These are phyloP conservation scores for Eristalis arbustorum DNA, from an alignment of 2,888 invertebrate species.

Conservation along the genomic window DNA sequence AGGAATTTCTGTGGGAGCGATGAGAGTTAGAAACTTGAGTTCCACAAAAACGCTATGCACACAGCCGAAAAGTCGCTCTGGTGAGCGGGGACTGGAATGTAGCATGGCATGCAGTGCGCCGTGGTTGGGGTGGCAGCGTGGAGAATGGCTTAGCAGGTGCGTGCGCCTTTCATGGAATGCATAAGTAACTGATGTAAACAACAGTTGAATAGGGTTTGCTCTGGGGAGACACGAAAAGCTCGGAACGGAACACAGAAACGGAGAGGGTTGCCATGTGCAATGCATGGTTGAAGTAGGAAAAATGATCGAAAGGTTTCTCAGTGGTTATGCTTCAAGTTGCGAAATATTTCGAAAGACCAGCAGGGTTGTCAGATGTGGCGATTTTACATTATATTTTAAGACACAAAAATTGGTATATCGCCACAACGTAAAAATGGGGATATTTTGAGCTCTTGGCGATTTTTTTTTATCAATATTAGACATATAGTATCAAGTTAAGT, in stretches of 20 bases:
- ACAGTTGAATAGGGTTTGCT: conserved; percentile 38
- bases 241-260: conserved; percentile 5
- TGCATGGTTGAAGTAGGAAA: not conserved
- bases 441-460: too few species aligned
- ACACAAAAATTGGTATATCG: too few species aligned
- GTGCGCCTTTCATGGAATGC: conserved; percentile 35
- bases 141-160: conserved; percentile 22
- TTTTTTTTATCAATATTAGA: too few species aligned
- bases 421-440: too few species aligned
- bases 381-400: too few species aligned
- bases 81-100: not conserved
- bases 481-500: too few species aligned
- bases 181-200: conserved; percentile 61
- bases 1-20: conserved; percentile 33
- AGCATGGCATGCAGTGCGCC: not conserved
- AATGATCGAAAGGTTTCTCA: not conserved
- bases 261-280: conserved; percentile 5
- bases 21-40: conserved; percentile 58
- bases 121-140: not conserved
- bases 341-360: too few species aligned
- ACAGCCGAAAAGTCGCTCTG: not conserved
- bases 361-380: too few species aligned
- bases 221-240: conserved; percentile 15
- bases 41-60: conserved; percentile 45
- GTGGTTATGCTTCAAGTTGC: not conserved